A percentile compares a stretch with the other conserved stretches of the same genome.
These are phyloP conservation scores for Eupithecia pulchellata DNA, from an alignment of 2,888 invertebrate genomes.

Conservation along the genomic window DNA sequence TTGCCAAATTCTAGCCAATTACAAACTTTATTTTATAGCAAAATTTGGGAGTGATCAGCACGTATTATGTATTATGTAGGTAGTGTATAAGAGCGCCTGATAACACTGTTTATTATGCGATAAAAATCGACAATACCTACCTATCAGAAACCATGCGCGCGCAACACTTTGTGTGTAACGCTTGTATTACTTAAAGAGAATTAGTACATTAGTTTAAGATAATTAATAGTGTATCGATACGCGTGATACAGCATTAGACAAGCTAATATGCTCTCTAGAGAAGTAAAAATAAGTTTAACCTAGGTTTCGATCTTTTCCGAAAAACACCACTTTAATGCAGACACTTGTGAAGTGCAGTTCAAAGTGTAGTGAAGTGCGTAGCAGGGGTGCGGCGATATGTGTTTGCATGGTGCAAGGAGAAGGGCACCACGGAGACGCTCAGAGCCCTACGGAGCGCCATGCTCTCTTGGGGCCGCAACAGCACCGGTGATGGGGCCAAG, in stretches of 20 bases:
- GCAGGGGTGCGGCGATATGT: constrained; percentile 77
- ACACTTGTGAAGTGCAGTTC: neutral
- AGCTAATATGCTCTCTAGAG: no score
- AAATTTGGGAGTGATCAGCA: constrained; percentile 58
- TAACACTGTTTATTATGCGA: constrained; percentile 75
- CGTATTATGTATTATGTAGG: constrained; percentile 47
- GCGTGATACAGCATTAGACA: neutral
- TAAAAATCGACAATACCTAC: constrained; percentile 52
- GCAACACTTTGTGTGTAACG: constrained; percentile 38
- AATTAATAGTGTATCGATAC: neutral
- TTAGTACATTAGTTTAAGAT: neutral
- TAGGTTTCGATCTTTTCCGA: neutral
- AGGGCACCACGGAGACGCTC: constrained; percentile 83
- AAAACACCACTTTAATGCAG: neutral
- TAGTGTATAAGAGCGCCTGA: constrained; percentile 59
- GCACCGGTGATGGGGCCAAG: constrained; percentile 63
- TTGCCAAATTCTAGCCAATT: constrained; percentile 3
- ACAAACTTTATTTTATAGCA: constrained; percentile 36
- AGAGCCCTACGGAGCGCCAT: constrained; percentile 81
- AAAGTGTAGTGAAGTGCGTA: constrained; percentile 57
- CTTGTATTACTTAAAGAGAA: neutral
- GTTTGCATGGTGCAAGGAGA: constrained; percentile 76
- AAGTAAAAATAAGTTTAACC: neutral
- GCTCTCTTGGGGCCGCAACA: constrained; percentile 73
- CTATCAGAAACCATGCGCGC: constrained; percentile 59